These are phyloP conservation scores for Erannis defoliaria DNA, from an alignment of 2,888 invertebrate genomes.

Conservation along the genomic window DNA sequence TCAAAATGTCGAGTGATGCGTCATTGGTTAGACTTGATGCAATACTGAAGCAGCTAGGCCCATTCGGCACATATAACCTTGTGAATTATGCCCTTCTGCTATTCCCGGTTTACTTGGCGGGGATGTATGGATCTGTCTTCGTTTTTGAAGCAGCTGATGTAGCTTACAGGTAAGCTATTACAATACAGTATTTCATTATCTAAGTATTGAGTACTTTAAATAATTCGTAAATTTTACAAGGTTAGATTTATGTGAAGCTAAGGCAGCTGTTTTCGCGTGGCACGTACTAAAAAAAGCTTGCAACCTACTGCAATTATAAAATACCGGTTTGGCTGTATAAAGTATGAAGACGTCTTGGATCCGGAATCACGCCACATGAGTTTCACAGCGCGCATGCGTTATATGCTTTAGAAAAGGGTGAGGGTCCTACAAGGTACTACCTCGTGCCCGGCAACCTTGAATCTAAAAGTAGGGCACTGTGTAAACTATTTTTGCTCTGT, in stretches of 20 bases:
- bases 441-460: conserved; percentile 39
- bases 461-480: conserved; percentile 33
- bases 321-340: conserved; percentile 16
- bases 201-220: too few relatives aligned
- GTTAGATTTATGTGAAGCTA: neutral
- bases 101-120: conserved; percentile 78
- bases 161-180: conserved; percentile 68
- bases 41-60: conserved; percentile 70
- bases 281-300: neutral
- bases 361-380: conserved; percentile 46
- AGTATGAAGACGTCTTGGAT: conserved; percentile 2
- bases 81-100: conserved; percentile 75
- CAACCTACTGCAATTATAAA: neutral
- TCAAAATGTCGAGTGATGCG: conserved; percentile 63
- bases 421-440: conserved; percentile 40
- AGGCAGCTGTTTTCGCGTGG: neutral
- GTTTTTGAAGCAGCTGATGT: conserved; percentile 79
- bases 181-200: too few relatives aligned
- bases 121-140: conserved; percentile 76
- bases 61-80: conserved; percentile 77
- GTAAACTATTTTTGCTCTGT: conserved; percentile 20
- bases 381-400: conserved; percentile 57
- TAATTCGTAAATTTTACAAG: neutral
- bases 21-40: conserved; percentile 65
- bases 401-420: conserved; percentile 34